Evolutionary conservation across 1,140 invertebrate species (phyloP).

Genomic region (Ostrea denselamellosa): DNA sequence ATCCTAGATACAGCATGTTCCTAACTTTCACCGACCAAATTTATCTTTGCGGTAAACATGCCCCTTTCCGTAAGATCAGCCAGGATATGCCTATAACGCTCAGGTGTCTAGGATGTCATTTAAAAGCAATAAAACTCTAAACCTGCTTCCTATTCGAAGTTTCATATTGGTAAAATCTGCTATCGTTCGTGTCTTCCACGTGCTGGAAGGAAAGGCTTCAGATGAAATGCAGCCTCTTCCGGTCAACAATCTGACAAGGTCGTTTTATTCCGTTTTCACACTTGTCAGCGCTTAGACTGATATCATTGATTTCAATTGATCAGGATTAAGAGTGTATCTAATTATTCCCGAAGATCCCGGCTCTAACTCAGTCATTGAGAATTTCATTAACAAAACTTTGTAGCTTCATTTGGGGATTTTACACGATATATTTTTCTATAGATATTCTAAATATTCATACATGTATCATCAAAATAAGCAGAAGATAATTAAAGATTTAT

Average conservation of each 20-base stretch:
- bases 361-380: background rate
- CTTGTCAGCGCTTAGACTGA: constrained; percentile 12
- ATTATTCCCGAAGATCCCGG: background rate
- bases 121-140: background rate
- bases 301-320: background rate
- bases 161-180: background rate
- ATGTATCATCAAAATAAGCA: too few relatives aligned
- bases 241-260: constrained; percentile 19
- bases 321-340: background rate
- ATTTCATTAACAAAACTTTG: background rate
- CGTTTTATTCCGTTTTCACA: constrained; percentile 20
- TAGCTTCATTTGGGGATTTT: too few relatives aligned
- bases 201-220: background rate
- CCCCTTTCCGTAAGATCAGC: background rate
- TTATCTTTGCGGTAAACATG: background rate
- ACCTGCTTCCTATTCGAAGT: background rate
- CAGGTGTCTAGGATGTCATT: background rate
- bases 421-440: too few relatives aligned
- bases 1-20: background rate
- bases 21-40: background rate
- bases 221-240: background rate
- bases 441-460: too few relatives aligned
- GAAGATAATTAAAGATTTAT: too few relatives aligned
- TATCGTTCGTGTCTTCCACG: background rate
- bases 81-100: background rate